phyloP scores from a whole-genome alignment of 1,140 invertebrate species.

The Saccostrea cuccullata region DNA sequence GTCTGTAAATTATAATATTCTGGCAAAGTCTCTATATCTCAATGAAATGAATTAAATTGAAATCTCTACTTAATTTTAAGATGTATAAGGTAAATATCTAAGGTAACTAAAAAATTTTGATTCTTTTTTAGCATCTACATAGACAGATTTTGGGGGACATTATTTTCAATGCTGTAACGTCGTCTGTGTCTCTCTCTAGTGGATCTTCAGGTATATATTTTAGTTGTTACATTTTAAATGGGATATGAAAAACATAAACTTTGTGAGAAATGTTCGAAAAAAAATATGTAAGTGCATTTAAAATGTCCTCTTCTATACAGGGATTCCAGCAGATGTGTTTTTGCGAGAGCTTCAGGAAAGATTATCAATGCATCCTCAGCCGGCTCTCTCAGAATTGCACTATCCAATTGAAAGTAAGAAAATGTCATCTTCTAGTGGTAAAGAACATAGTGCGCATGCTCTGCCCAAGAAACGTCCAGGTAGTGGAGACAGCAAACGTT shows the following conservation, averaged over 20 bases:
- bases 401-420: not conserved
- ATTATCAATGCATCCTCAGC: conserved; percentile 42
- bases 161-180: conserved; percentile 47
- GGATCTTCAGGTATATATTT: conserved; percentile 3
- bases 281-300: not conserved
- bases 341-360: conserved; percentile 51
- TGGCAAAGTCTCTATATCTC: too few relatives aligned
- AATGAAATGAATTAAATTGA: too few relatives aligned
- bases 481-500: not conserved
- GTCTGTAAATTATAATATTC: conserved; percentile 10
- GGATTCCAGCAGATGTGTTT: conserved; percentile 51
- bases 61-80: too few relatives aligned
- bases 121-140: conserved; percentile 52
- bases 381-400: conserved; percentile 18
- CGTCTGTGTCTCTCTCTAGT: not conserved
- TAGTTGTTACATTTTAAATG: not conserved
- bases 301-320: not conserved
- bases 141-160: conserved; percentile 56
- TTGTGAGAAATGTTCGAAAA: too few relatives aligned
- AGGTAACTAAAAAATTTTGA: not conserved
- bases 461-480: not conserved
- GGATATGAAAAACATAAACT: not conserved
- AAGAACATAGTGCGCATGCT: not conserved
- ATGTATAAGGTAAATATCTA: too few relatives aligned
- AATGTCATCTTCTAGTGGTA: not conserved